Percentiles rank a stretch among this genome's conserved stretches.
Conservation (phyloP, 2,797 vertebrate species). For the Coregonus sp. region DNA sequence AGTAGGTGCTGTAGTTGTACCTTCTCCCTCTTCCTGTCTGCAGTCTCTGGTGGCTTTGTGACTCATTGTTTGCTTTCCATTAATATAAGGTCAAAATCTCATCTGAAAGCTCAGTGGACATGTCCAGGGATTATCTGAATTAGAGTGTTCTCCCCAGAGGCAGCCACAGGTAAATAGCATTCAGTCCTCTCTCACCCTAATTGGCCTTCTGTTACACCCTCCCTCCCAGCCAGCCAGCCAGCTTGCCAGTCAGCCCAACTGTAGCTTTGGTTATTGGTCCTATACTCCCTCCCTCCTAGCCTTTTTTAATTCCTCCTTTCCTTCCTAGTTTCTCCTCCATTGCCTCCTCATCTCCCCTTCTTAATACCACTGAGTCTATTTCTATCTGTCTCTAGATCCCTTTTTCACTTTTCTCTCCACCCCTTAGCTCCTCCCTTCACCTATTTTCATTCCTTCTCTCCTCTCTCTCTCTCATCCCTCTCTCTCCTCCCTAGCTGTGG, state of each 20-base stretch:
- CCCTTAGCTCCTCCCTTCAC: no score
- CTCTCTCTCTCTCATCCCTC: slow-evolving; percentile 2
- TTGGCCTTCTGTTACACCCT: slow-evolving; percentile 46
- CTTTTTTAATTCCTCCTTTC: slow-evolving; percentile 14
- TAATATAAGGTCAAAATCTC: slow-evolving; percentile 53
- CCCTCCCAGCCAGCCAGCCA: not conserved
- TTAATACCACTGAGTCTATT: no score
- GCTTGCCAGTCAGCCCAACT: no score
- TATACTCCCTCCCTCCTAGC: slow-evolving; percentile 2
- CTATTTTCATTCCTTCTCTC: no score
- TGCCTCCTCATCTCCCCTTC: no score
- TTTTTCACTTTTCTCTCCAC: not conserved
- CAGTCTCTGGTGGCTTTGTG: slow-evolving; percentile 44
- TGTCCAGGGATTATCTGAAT: slow-evolving; percentile 63
- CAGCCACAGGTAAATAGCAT: slow-evolving; percentile 34
- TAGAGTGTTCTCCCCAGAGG: slow-evolving; percentile 47
- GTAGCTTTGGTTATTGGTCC: no score
- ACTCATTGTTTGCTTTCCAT: slow-evolving; percentile 61
- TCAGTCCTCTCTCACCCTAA: slow-evolving; percentile 48
- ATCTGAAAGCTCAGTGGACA: slow-evolving; percentile 58
- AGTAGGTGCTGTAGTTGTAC: not conserved
- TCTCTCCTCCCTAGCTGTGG: slow-evolving; percentile 10
- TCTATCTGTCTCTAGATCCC: not conserved
- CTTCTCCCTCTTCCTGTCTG: slow-evolving; percentile 8
- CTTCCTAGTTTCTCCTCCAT: not conserved